Base-by-base conservation (phyloP, 1,140 invertebrate genomes). In the Drosophila ogumai region DNA sequence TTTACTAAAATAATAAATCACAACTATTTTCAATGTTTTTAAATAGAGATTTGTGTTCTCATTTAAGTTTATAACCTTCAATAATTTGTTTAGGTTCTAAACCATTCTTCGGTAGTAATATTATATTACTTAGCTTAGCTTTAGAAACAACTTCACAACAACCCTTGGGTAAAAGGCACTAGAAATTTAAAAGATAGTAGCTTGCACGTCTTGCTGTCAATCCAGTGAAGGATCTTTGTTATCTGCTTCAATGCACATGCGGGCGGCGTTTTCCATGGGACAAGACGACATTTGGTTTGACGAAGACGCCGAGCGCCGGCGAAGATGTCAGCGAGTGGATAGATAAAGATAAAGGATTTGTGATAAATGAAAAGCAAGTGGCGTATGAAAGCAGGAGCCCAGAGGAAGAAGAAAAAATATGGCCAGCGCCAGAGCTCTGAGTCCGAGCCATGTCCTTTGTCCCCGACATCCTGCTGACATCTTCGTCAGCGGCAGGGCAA, bases 301-400 rank as follows among this genome's bases (percentile, higher is more conserved):
- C 81, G 81, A 79, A 82, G 80, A 77, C 67, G 63, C 74, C 61
- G 46, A 58, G 63, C 32, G 43, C 44, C 67, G 44, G 72, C 81
- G 57, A 82, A 82, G 82, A 82, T 76, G 85, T 90, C 81, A 69
- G 66, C 74, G 69, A 88, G 81, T 90, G 78, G 78, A 85, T 85
- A 90, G 85, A 85, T 90, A 90, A 90, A 81, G 86, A 67, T 69
- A 69, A 67, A 69, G 85, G 81, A 49, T 90, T 90, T 90, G 86
- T 85, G 86, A 90, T 90, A 90, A 90, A 90, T 90, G 85, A 90
- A 85, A 90, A 79, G 81, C 81, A 90, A 88, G 85, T 90, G 77
- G 81, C 77, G 85, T 88, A 90, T 88, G 85, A 90, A 88, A 78
- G 85, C 85, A 78, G 71, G 73, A 76, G 76, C 61, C 61, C 54